phyloP scores from a whole-genome alignment of 2,797 vertebrate species.

The Myotis pilosus region DNA sequence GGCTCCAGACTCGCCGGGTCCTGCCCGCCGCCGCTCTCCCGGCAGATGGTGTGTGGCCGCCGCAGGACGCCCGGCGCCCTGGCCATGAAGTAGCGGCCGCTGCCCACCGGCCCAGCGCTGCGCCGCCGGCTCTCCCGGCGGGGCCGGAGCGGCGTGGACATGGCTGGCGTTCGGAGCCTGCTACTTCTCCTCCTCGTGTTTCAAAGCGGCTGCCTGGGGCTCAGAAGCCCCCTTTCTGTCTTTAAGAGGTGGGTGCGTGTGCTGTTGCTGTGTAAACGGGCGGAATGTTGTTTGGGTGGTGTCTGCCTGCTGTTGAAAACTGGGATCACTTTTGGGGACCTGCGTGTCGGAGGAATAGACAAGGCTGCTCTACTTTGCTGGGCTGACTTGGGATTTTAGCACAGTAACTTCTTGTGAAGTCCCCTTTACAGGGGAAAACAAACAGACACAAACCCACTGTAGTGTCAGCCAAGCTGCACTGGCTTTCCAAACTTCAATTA shows the following conservation, averaged over 20 bases:
- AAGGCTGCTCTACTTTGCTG: not conserved
- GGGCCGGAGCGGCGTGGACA: constrained; percentile 81
- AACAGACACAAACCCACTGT: not conserved
- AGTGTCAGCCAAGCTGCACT: not conserved
- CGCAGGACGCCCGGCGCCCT: constrained; percentile 70
- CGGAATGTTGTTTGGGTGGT: not conserved
- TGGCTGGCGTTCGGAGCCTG: constrained; percentile 85
- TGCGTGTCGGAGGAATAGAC: not conserved
- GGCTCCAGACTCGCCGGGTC: constrained; percentile 54
- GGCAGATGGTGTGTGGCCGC: constrained; percentile 79
- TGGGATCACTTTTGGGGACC: not conserved
- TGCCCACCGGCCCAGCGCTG: constrained; percentile 70
- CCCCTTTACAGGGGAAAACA: not conserved
- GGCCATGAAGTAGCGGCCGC: constrained; percentile 82
- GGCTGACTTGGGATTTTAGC: not conserved
- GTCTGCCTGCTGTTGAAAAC: constrained; percentile 32
- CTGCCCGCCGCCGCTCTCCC: constrained; percentile 58
- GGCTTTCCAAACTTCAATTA: constrained; percentile 62
- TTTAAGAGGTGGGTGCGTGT: constrained; percentile 89
- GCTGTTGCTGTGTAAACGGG: not conserved
- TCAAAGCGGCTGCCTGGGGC: constrained; percentile 84
- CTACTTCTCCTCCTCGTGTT: constrained; percentile 85
- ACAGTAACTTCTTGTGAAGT: constrained; percentile 49
- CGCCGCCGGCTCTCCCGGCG: constrained; percentile 64
- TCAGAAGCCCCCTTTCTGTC: constrained; percentile 83